Base-by-base conservation (phyloP, 2,797 vertebrate genomes). In the Danio choprae region DNA sequence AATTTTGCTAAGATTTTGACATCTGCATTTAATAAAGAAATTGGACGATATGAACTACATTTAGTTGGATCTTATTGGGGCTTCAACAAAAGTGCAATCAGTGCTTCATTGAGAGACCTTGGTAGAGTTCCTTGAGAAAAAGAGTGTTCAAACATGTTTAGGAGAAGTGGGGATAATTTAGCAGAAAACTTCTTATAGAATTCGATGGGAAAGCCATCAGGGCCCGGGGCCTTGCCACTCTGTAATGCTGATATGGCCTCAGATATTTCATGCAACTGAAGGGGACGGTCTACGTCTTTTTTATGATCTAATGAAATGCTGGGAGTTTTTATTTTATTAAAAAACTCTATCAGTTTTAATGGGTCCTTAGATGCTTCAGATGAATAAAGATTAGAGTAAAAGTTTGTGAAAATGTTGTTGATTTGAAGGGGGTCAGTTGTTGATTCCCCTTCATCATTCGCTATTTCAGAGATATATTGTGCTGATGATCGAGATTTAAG, bases 71-170 rank as follows among this genome's bases (percentile, higher is more conserved):
- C 68, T 48, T 59, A n/a, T n/a, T n/a, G n/a, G n/a, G n/a, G 62
- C 50, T 60, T 74, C 11, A 81, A 41, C 8, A 81, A 50, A n/a
- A 75, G 50, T 22, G 10, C 53, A 11, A 81, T 60, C 15, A 64
- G n/a, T 50, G 72, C 60, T 58, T 75, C 38, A 1, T 16, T 67
- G 74, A 75, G 69, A 15, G 71, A 59, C 0, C 58, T 62, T 11
- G 51, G 62, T 8, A 67, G 4, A 13, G 44, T 48, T 10, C 38
- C 36, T 16, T n/a, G n/a, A n/a, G n/a, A n/a, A n/a, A n/a, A n/a
- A n/a, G n/a, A n/a, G n/a, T n/a, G n/a, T n/a, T n/a, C 8, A 72
- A 64, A 79, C 79, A 81, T 60, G 43, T 51, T 64, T 0, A 74
- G 50, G 4, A 51, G 15, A 5, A 81, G 15, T 7, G 63, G 53